Evolutionary conservation across 1,140 invertebrate genomes (phyloP).

Genomic region (Gonatopus flavifemur): DNA sequence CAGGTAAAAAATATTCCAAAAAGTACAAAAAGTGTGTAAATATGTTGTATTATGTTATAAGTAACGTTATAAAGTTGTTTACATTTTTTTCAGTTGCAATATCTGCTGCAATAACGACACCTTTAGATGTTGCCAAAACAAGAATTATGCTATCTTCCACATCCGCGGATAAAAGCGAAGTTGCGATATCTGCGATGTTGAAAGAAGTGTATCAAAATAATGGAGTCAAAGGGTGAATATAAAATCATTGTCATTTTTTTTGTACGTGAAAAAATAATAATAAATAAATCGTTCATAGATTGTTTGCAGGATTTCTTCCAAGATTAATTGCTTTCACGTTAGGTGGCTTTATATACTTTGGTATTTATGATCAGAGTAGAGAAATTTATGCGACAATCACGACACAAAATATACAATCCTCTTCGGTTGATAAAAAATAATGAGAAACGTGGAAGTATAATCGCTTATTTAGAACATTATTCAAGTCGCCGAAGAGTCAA

Average conservation of each 20-base stretch:
- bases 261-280: not conserved
- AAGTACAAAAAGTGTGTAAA: not conserved
- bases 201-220: conserved; percentile 64
- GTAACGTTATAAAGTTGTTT: not conserved
- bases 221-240: conserved; percentile 70
- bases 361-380: conserved; percentile 78
- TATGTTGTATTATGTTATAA: not conserved
- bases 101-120: conserved; percentile 84
- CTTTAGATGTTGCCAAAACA: conserved; percentile 95
- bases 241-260: not conserved
- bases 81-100: conserved; percentile 65
- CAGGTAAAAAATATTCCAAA: conserved; percentile 60
- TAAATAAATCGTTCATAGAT: conserved; percentile 58
- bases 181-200: conserved; percentile 53
- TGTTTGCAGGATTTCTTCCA: conserved; percentile 87
- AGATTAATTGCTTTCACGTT: conserved; percentile 84
- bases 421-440: not conserved
- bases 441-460: not conserved
- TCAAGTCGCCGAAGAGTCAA: not conserved
- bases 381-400: conserved; percentile 20
- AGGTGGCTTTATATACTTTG: conserved; percentile 94
- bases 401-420: not conserved
- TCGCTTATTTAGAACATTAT: not conserved
- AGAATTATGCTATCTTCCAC: conserved; percentile 80
- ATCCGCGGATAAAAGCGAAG: conserved; percentile 37